Conservation (phyloP, 2,797 vertebrate species). For the Micropoecilia bifurca region DNA sequence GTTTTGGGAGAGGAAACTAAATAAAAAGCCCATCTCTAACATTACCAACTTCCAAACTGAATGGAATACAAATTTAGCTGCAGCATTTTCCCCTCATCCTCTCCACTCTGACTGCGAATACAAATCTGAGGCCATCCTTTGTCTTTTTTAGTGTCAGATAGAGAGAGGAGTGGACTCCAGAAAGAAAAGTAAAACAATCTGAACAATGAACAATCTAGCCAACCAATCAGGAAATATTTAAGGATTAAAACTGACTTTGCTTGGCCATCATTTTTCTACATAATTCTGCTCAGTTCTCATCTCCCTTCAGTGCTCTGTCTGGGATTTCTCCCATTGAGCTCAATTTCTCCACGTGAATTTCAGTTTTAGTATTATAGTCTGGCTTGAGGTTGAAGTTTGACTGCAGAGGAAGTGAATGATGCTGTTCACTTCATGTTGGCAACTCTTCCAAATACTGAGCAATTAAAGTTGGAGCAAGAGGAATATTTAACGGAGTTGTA, state of each 20-base stretch:
- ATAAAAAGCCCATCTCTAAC: background rate
- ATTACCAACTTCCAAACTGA: background rate
- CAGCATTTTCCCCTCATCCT: constrained; percentile 23
- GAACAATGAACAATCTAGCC: background rate
- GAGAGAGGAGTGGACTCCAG: background rate
- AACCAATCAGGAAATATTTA: background rate
- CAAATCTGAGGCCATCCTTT: background rate
- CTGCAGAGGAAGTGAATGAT: too few species aligned
- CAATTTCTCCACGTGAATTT: too few species aligned
- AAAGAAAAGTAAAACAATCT: background rate
- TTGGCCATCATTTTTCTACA: background rate
- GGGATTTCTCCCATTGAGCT: too few species aligned
- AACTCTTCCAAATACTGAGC: too few species aligned
- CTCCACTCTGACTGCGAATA: background rate
- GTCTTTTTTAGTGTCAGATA: background rate
- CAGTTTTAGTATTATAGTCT: too few species aligned
- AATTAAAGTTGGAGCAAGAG: too few species aligned
- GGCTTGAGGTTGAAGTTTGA: too few species aligned
- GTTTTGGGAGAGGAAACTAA: background rate
- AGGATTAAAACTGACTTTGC: background rate
- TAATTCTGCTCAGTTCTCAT: too few species aligned
- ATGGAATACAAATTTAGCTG: constrained; percentile 6
- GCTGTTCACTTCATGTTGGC: too few species aligned
- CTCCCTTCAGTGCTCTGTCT: too few species aligned
- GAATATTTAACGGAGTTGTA: too few species aligned